Evolutionary conservation across 2,888 invertebrate species (phyloP).

Genomic region (Myopa tessellatipennis): DNA sequence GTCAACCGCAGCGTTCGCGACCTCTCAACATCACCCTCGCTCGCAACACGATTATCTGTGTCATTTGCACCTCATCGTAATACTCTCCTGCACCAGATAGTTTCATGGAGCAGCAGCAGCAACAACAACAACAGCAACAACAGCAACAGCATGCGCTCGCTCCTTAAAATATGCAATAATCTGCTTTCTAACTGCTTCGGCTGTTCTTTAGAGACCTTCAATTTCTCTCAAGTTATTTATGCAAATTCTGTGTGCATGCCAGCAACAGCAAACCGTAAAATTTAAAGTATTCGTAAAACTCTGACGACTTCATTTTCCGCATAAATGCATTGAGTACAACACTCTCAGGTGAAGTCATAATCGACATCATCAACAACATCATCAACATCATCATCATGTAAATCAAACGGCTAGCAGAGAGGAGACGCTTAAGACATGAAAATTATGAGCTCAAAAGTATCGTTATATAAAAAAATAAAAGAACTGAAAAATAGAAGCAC

Average conservation of each 20-base stretch:
- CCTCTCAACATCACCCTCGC: background rate
- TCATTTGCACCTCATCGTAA: slow-evolving; percentile 34
- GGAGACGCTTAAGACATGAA: no score
- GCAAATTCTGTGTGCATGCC: slow-evolving; percentile 23
- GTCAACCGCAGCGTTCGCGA: background rate
- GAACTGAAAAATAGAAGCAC: no score
- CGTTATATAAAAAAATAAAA: no score
- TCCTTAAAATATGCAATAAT: slow-evolving; percentile 36
- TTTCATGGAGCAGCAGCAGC: background rate
- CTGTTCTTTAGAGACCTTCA: slow-evolving; percentile 22
- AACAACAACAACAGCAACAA: background rate
- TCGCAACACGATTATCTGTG: background rate
- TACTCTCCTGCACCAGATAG: background rate
- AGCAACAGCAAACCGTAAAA: no score
- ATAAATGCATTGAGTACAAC: no score
- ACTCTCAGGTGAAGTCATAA: no score
- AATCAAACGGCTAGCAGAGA: no score
- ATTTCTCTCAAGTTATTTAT: slow-evolving; percentile 35
- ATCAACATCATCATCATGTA: no score
- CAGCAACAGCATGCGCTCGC: slow-evolving; percentile 19
- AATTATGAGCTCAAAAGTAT: no score
- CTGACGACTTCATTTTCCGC: no score
- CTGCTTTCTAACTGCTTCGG: slow-evolving; percentile 9
- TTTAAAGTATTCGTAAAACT: no score
- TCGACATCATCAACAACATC: no score